Evolutionary conservation across 2,113 vertebrate genomes (phyloP), one percentile per base, ranked within the genome.

Genomic region (Taurulus bubalis): DNA sequence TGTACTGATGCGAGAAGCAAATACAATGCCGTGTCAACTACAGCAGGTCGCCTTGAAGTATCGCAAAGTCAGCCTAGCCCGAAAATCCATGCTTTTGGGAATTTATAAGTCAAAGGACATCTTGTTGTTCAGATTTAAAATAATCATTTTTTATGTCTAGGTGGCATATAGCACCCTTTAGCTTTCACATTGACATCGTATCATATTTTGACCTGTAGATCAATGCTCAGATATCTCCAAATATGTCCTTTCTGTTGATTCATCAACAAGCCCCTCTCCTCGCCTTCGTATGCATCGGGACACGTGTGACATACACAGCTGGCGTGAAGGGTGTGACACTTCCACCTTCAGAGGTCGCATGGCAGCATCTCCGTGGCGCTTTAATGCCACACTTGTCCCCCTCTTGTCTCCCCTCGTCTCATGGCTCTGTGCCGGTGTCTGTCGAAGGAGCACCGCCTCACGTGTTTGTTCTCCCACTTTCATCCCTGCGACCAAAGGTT

Each of bases 291-390:
- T 70, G 58, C 56, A 42, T 56, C 3, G 3, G 10, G 11, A 67
- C 55, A 56, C 59, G 22, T 56, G 45, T 56, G 65, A 79, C 79
- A 78, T 26, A 11, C 36, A 42, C 86, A 81, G 76, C 68, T 64
- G 62, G 65, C 79, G 15, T 16, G 58, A 68, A n/a, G 26, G 77
- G 26, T n/a, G 53, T 22, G 51, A 56, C 6, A 69, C 59, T 69
- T 88, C 79, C 71, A 30, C 55, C 53, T 82, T 86, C 75, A 86
- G 90, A 92, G 87, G 89, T 90, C 82, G 86, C 15, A 58, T 59
- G 72, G 47, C 42, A 24, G 59, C 67, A 20, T 81, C 74, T 70
- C 63, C 26, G 16, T 62, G 76, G 42, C 77, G 74, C 64, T 85
- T 6, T 7, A 82, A 89, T 85, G 86, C 82, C 87, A 86, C 68